Evolutionary conservation across 2,113 vertebrate genomes (phyloP).

Genomic region (Halichoeres trimaculatus): DNA sequence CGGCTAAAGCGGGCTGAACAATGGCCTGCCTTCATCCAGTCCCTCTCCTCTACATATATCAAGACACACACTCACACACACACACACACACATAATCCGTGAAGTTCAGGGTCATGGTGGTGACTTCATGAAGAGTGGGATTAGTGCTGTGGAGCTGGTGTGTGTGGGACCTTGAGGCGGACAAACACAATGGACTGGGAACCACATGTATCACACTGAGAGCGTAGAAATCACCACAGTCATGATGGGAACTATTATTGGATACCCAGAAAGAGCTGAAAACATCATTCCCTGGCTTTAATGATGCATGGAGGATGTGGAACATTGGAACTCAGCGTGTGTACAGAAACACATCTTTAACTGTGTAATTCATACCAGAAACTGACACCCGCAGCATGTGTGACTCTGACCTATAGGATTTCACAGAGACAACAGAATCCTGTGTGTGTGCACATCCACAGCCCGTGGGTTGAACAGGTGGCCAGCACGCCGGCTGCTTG

Average conservation of each 20-base stretch:
- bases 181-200: conserved; percentile 44
- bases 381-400: conserved; percentile 56
- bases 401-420: conserved; percentile 64
- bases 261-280: conserved; percentile 51
- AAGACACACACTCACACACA: conserved; percentile 7
- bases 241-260: conserved; percentile 62
- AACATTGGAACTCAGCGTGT: conserved; percentile 54
- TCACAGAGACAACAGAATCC: conserved; percentile 67
- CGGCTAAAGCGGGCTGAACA: conserved; percentile 57
- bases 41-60: conserved; percentile 14
- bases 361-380: conserved; percentile 66
- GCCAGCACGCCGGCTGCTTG: conserved; percentile 41
- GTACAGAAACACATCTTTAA: conserved; percentile 47
- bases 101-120: conserved; percentile 35
- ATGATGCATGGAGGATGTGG: conserved; percentile 67
- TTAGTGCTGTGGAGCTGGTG: conserved; percentile 48
- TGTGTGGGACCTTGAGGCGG: conserved; percentile 36
- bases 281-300: conserved; percentile 71
- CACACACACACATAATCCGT: conserved; percentile 18
- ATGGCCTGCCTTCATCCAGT: conserved; percentile 71
- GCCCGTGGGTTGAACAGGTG: conserved; percentile 65
- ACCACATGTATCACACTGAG: conserved; percentile 40
- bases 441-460: conserved; percentile 53
- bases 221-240: conserved; percentile 1
- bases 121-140: conserved; percentile 70